These are phyloP conservation scores for Notamacropus eugenii DNA, from an alignment of 2,797 vertebrate species.

Conservation along the genomic window DNA sequence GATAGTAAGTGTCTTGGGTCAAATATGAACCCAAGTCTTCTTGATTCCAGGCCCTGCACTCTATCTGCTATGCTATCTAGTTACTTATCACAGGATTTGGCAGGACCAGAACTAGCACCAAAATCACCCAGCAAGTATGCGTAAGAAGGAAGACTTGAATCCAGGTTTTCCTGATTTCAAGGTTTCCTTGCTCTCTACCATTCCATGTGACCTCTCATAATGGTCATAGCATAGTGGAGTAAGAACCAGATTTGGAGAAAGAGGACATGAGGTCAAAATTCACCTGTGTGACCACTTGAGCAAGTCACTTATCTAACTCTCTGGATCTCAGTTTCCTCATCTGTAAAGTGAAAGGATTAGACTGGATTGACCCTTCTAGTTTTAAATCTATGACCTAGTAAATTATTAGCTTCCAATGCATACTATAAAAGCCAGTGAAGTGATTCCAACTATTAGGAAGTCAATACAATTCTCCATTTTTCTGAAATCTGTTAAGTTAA, in stretches of 20 bases:
- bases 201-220: background rate
- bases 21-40: background rate
- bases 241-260: background rate
- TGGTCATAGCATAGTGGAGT: background rate
- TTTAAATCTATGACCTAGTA: background rate
- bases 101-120: background rate
- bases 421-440: background rate
- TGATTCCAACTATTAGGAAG: background rate
- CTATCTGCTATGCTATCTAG: background rate
- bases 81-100: background rate
- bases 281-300: background rate
- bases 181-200: background rate
- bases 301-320: background rate
- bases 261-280: background rate
- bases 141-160: background rate
- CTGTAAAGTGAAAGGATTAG: background rate
- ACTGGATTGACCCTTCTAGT: background rate
- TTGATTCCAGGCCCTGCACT: background rate
- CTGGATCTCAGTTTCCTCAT: background rate
- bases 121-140: background rate
- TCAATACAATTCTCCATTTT: background rate
- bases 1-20: background rate
- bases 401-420: conserved; percentile 3
- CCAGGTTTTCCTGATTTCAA: background rate
- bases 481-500: background rate